These are phyloP conservation scores for Zonotrichia leucophrys DNA, from an alignment of 2,113 vertebrate genomes.

Conservation along the genomic window DNA sequence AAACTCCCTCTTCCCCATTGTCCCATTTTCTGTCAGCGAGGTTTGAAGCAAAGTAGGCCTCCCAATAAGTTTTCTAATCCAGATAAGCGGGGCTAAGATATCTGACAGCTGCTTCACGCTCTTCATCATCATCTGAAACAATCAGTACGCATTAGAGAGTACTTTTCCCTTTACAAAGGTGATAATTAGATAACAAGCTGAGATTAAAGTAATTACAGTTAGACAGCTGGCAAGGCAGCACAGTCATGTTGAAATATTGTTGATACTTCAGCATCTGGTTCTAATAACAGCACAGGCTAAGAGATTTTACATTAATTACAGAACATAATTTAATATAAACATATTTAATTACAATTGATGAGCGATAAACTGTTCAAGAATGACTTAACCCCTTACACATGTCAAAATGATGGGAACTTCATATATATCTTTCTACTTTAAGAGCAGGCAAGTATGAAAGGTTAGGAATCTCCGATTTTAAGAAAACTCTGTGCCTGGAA, in stretches of 20 bases:
- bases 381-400: constrained; percentile 76
- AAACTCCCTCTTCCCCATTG: background rate
- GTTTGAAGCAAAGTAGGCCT: constrained; percentile 61
- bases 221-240: constrained; percentile 85
- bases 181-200: constrained; percentile 93
- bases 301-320: constrained; percentile 86
- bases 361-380: constrained; percentile 83
- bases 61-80: constrained; percentile 67
- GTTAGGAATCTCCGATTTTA: background rate
- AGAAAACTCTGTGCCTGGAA: background rate
- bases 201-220: constrained; percentile 90
- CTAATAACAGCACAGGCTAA: constrained; percentile 81
- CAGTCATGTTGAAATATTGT: constrained; percentile 84
- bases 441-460: constrained; percentile 5
- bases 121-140: constrained; percentile 85
- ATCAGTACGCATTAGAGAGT: constrained; percentile 85
- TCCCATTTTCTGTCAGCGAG: constrained; percentile 25
- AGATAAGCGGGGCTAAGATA: constrained; percentile 77
- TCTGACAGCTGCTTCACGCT: constrained; percentile 85
- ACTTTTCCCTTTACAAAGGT: constrained; percentile 89
- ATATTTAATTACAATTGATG: constrained; percentile 89
- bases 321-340: constrained; percentile 88
- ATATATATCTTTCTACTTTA: constrained; percentile 21
- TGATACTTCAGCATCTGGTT: constrained; percentile 85
- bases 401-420: constrained; percentile 70